These are phyloP conservation scores for Enteromius viviparus DNA, from an alignment of 2,797 vertebrate species.

Conservation along the genomic window DNA sequence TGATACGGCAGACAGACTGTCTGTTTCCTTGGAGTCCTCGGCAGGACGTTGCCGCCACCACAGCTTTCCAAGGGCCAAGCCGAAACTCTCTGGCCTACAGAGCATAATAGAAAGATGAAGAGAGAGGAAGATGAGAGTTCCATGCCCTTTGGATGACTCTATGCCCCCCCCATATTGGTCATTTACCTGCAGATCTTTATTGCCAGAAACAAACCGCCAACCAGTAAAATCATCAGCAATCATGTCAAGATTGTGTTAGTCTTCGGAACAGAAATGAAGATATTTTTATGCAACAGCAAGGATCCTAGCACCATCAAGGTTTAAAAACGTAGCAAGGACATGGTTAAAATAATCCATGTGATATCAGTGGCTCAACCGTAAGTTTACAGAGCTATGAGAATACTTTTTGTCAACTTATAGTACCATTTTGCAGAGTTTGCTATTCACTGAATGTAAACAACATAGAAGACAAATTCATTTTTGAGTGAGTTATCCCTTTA, in stretches of 20 bases:
- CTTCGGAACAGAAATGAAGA: too few species aligned
- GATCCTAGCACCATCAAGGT: too few species aligned
- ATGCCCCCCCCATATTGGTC: not conserved
- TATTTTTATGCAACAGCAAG: too few species aligned
- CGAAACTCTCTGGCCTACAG: not conserved
- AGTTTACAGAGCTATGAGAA: too few species aligned
- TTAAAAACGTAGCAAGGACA: too few species aligned
- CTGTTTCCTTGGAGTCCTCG: constrained; percentile 63
- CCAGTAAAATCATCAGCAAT: not conserved
- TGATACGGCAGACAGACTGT: constrained; percentile 70
- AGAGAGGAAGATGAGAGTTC: not conserved
- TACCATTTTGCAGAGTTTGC: too few species aligned
- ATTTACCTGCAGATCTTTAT: not conserved
- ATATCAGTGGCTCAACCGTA: too few species aligned
- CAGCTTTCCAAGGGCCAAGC: constrained; percentile 34
- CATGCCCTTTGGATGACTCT: not conserved
- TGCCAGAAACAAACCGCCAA: not conserved
- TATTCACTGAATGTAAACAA: too few species aligned
- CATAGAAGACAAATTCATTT: too few species aligned
- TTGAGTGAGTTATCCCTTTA: not conserved
- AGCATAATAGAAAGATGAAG: not conserved
- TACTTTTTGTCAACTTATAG: too few species aligned
- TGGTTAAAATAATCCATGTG: too few species aligned
- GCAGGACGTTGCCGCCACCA: constrained; percentile 50
- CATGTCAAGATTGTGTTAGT: too few species aligned